A percentile compares a stretch with the other conserved stretches of the same genome.
These are phyloP conservation scores for Pseudolaguvia tuberculata DNA, from an alignment of 2,113 vertebrate species.

Conservation along the genomic window DNA sequence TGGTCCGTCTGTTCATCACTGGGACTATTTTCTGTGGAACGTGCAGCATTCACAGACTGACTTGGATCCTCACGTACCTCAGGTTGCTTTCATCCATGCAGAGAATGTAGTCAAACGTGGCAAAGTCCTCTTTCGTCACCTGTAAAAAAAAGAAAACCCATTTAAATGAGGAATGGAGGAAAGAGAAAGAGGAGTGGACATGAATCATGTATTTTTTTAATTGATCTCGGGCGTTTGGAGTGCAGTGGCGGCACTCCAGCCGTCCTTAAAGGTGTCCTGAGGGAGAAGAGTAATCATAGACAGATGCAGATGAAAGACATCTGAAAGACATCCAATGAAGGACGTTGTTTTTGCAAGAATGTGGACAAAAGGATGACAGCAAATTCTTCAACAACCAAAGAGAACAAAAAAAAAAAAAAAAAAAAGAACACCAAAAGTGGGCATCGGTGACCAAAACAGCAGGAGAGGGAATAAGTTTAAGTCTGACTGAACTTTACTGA, in stretches of 20 bases:
- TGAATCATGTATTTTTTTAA: neutral
- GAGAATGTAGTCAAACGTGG: slow-evolving; percentile 85
- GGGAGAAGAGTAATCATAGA: neutral
- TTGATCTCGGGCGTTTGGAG: neutral
- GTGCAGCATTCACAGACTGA: neutral
- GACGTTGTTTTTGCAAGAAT: slow-evolving; percentile 25
- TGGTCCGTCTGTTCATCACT: neutral
- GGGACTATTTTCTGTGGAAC: neutral
- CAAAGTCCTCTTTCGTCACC: slow-evolving; percentile 90
- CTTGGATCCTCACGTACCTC: slow-evolving; percentile 65
- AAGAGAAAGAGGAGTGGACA: neutral
- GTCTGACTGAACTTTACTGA: too few relatives aligned
- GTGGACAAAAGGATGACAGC: neutral
- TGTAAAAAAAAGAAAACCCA: slow-evolving; percentile 56
- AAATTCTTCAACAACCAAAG: neutral
- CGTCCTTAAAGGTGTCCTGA: slow-evolving; percentile 2
- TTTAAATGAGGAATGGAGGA: neutral
- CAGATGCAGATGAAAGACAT: slow-evolving; percentile 48
- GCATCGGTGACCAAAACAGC: too few relatives aligned
- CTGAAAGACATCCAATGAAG: too few relatives aligned
- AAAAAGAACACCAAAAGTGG: neutral
- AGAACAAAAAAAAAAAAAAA: neutral
- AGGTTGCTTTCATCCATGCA: slow-evolving; percentile 98
- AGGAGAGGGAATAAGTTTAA: too few relatives aligned
- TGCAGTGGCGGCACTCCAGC: slow-evolving; percentile 9